Evolutionary conservation across 1,140 invertebrate genomes (phyloP).

Genomic region (Sweltsa coloradensis): DNA sequence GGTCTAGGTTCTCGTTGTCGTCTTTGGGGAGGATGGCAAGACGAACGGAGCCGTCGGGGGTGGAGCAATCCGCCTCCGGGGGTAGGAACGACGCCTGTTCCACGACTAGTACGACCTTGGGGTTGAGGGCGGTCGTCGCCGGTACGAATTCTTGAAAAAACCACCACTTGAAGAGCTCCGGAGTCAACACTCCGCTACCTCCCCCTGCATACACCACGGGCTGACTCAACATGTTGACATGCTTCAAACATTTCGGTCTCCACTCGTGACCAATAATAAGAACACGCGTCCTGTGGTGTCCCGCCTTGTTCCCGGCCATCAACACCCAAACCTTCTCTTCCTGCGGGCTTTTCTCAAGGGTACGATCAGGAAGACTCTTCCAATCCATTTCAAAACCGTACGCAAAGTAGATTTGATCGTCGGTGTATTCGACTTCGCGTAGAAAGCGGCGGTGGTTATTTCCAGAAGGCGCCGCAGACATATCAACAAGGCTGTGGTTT

Average conservation of each 20-base stretch:
- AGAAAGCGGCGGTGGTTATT: constrained; percentile 16
- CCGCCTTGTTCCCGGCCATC: constrained; percentile 35
- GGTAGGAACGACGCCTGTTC: constrained; percentile 31
- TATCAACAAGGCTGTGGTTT: constrained; percentile 7
- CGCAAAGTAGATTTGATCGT: constrained; percentile 33
- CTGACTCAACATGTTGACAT: constrained; percentile 40
- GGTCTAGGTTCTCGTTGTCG: constrained; percentile 20
- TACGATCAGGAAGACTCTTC: constrained; percentile 32
- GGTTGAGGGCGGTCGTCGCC: constrained; percentile 34
- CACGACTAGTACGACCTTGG: constrained; percentile 29
- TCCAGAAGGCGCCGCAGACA: constrained; percentile 17
- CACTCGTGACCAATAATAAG: constrained; percentile 35
- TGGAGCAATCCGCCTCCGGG: constrained; percentile 27
- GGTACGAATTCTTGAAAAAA: constrained; percentile 37
- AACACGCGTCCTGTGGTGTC: constrained; percentile 34
- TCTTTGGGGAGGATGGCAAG: constrained; percentile 26
- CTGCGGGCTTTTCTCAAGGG: constrained; percentile 4
- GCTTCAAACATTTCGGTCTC: constrained; percentile 33
- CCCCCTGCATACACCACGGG: constrained; percentile 40
- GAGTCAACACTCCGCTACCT: constrained; percentile 32
- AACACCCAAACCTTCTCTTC: constrained; percentile 34
- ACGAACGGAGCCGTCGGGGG: constrained; percentile 27
- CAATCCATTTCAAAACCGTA: constrained; percentile 34
- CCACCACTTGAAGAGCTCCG: constrained; percentile 40
- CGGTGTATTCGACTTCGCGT: constrained; percentile 23